These are phyloP conservation scores for Phalloptychus januarius DNA, from an alignment of 2,797 vertebrate genomes.

Conservation along the genomic window DNA sequence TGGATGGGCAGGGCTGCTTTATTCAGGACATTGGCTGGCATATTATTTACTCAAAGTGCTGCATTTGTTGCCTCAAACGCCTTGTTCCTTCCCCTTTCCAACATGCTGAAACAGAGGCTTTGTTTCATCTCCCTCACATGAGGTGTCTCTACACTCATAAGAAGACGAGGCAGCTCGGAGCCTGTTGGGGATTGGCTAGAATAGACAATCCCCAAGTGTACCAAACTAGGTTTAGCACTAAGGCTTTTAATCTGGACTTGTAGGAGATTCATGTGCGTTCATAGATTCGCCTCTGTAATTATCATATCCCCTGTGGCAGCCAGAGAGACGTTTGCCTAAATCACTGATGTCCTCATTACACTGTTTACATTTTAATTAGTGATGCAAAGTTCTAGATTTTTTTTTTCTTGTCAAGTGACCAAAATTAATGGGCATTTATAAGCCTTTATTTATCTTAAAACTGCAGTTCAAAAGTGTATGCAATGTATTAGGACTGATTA, in stretches of 20 bases:
- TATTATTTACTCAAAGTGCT: conserved; percentile 62
- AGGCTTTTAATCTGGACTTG: conserved; percentile 98
- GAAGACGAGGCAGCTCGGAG: conserved; percentile 71
- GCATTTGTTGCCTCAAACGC: conserved; percentile 59
- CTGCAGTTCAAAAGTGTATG: conserved; percentile 15
- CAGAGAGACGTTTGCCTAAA: conserved; percentile 91
- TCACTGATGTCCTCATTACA: conserved; percentile 98
- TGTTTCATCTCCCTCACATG: conserved; percentile 71
- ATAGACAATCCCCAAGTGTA: conserved; percentile 90
- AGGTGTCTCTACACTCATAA: conserved; percentile 77
- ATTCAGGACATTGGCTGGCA: conserved; percentile 59
- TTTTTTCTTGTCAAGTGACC: conserved; percentile 61
- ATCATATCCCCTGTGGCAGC: conserved; percentile 96
- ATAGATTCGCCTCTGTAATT: conserved; percentile 97
- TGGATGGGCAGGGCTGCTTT: conserved; percentile 33
- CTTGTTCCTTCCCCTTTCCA: conserved; percentile 61
- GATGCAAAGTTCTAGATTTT: conserved; percentile 90
- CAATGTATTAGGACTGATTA: background rate
- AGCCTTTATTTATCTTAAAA: conserved; percentile 38
- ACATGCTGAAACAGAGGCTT: conserved; percentile 69
- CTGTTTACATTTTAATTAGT: conserved; percentile 99
- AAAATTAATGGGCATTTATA: conserved; percentile 55
- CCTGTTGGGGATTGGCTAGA: conserved; percentile 89
- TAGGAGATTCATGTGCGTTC: conserved; percentile 91
- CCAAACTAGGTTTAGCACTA: conserved; percentile 93